These are phyloP conservation scores for Seira musarum DNA, from an alignment of 2,888 invertebrate species.

Conservation along the genomic window DNA sequence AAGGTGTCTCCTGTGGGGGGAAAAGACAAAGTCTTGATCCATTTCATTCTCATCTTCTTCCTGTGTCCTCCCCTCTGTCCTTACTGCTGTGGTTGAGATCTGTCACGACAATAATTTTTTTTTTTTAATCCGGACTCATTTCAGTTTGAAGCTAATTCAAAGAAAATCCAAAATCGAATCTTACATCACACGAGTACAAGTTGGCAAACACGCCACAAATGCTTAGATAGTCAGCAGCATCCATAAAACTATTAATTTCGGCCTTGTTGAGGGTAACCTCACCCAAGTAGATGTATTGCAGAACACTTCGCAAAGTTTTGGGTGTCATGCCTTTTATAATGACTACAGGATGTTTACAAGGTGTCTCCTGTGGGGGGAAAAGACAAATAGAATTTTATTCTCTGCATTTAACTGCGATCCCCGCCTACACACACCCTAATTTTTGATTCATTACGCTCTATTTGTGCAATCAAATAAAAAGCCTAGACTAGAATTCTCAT, in stretches of 20 bases:
- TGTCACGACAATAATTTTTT: neutral
- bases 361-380: conserved; percentile 61
- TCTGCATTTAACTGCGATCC: no score
- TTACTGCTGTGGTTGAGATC: neutral
- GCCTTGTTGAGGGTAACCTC: conserved; percentile 54
- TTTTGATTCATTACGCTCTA: no score
- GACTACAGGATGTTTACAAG: conserved; percentile 66
- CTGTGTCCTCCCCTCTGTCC: neutral
- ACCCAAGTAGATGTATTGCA: conserved; percentile 66
- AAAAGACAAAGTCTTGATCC: neutral
- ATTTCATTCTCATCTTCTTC: no score
- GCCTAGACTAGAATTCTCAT: no score
- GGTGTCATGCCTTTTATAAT: conserved; percentile 65
- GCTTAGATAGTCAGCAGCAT: conserved; percentile 65
- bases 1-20: conserved; percentile 64
- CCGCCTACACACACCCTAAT: no score
- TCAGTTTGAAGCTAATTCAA: no score
- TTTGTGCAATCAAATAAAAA: no score
- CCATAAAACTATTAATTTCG: conserved; percentile 66
- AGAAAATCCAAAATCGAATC: neutral
- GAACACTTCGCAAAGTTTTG: conserved; percentile 58
- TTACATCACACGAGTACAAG: conserved; percentile 44
- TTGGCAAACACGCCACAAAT: conserved; percentile 61
- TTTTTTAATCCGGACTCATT: neutral
- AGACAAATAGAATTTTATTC: no score